These are phyloP conservation scores for Neria commutata DNA, from an alignment of 2,888 invertebrate species.

Conservation along the genomic window DNA sequence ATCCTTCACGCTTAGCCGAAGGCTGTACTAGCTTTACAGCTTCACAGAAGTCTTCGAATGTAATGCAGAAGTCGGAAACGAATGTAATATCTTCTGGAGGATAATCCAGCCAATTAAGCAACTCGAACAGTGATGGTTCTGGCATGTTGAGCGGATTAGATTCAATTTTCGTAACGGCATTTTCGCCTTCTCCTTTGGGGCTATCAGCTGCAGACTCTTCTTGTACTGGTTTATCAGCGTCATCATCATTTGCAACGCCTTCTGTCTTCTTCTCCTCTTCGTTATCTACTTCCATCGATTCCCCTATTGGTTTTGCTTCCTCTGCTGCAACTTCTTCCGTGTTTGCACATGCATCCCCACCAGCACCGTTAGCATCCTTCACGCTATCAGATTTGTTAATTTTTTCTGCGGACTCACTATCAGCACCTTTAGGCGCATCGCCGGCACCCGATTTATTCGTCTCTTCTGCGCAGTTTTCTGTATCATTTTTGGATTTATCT, in stretches of 20 bases:
- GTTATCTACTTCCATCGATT: conserved; percentile 12
- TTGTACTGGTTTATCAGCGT: neutral
- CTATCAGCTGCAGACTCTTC: neutral
- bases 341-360: conserved; percentile 34
- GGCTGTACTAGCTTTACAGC: conserved; percentile 87
- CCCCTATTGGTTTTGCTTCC: conserved; percentile 32
- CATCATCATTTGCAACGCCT: neutral
- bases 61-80: conserved; percentile 71
- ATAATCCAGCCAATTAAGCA: conserved; percentile 72
- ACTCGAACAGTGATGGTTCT: conserved; percentile 64
- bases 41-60: conserved; percentile 75
- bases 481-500: conserved; percentile 6
- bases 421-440: conserved; percentile 7
- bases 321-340: conserved; percentile 61
- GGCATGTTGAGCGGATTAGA: conserved; percentile 34
- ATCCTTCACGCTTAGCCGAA: conserved; percentile 94
- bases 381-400: too few species aligned
- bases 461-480: conserved; percentile 13
- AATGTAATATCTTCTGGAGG: conserved; percentile 70
- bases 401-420: too few species aligned
- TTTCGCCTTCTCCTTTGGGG: neutral
- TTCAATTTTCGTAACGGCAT: conserved; percentile 33
- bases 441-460: conserved; percentile 24
- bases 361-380: too few species aligned
- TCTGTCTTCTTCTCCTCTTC: conserved; percentile 9